Conservation (phyloP, 2,113 vertebrate genomes). For the Struthio camelus region DNA sequence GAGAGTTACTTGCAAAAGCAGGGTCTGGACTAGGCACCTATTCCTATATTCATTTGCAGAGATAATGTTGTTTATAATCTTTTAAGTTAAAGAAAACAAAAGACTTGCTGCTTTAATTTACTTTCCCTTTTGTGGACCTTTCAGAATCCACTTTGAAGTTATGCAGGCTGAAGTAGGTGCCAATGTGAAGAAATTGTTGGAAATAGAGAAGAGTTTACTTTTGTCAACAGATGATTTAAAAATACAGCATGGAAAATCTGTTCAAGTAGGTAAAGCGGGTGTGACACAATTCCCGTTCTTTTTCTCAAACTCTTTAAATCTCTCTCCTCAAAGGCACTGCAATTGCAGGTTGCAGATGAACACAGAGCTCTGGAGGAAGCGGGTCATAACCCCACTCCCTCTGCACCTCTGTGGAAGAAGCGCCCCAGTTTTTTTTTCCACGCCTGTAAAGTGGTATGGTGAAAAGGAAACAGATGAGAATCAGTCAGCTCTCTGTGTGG, state of each 20-base stretch:
- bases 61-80: not conserved
- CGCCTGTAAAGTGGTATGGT: not conserved
- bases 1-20: not conserved
- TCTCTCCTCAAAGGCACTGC: not conserved
- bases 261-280: conserved; percentile 68
- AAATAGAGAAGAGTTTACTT: conserved; percentile 73
- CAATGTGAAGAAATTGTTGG: conserved; percentile 83
- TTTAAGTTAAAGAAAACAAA: not conserved
- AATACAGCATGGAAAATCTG: conserved; percentile 75
- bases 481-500: not conserved
- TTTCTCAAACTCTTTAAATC: not conserved
- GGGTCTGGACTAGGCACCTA: not conserved
- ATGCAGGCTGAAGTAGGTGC: conserved; percentile 76
- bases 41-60: not conserved
- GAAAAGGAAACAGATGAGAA: not conserved
- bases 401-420: not conserved
- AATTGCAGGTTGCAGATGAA: not conserved
- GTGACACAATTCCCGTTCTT: not conserved
- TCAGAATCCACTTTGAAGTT: conserved; percentile 83
- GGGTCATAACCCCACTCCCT: not conserved
- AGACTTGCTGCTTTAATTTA: not conserved
- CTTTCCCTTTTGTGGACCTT: not conserved
- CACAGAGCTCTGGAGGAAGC: not conserved
- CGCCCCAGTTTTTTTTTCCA: not conserved
- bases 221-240: conserved; percentile 79